A percentile compares a stretch with the other conserved stretches of the same genome.
Evolutionary conservation across 2,888 invertebrate species (phyloP).

Genomic region (Stenodema calcarata): DNA sequence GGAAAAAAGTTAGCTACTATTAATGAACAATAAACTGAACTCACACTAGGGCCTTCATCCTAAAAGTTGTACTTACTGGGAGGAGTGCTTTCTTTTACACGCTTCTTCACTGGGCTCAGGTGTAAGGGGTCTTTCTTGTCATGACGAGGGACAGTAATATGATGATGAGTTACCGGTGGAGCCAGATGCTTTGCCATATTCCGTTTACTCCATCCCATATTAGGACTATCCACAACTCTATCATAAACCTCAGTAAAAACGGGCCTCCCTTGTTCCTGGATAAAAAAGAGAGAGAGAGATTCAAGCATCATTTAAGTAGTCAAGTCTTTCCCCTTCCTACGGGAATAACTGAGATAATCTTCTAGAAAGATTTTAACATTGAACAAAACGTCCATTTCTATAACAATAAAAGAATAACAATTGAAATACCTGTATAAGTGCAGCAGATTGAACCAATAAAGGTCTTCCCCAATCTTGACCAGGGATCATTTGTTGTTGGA

Average conservation of each 20-base stretch:
- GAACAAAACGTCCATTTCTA: no score
- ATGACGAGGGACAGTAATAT: conserved; percentile 59
- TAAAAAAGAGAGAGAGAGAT: not conserved
- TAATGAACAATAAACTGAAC: not conserved
- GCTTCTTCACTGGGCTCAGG: conserved; percentile 94
- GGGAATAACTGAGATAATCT: no score
- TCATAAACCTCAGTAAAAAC: conserved; percentile 59
- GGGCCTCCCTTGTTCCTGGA: conserved; percentile 66
- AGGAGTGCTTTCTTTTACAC: conserved; percentile 94
- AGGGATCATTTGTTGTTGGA: conserved; percentile 69
- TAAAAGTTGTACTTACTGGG: conserved; percentile 63
- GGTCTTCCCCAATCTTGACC: conserved; percentile 74
- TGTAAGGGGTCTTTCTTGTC: conserved; percentile 81
- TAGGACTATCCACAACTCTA: conserved; percentile 58
- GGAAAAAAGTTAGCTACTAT: not conserved
- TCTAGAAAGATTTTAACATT: no score
- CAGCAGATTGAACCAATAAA: conserved; percentile 76
- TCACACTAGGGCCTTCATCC: not conserved
- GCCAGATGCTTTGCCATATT: conserved; percentile 60
- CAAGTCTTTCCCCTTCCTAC: no score
- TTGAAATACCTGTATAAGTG: conserved; percentile 70
- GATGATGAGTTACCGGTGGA: conserved; percentile 67
- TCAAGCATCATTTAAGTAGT: no score
- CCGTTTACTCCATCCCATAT: conserved; percentile 57
- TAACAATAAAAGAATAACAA: not conserved